Evolutionary conservation across 2,797 vertebrate genomes (phyloP).

Genomic region (Pygocentrus nattereri): DNA sequence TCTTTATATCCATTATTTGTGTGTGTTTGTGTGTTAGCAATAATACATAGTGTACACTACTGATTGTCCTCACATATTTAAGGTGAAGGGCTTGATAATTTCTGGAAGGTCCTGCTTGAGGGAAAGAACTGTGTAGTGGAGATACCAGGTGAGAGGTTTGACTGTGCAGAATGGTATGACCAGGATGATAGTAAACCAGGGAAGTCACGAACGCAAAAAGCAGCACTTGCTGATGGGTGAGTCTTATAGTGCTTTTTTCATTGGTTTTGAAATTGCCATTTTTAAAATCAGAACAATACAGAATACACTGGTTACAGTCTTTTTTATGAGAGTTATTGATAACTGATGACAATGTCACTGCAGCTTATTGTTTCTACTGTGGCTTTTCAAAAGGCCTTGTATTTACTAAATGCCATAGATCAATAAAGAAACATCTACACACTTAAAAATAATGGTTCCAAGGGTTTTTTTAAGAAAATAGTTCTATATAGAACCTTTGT

Average conservation of each 20-base stretch:
- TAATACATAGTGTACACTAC: background rate
- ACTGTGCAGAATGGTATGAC: conserved; percentile 79
- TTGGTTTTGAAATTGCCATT: too few species aligned
- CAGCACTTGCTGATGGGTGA: conserved; percentile 82
- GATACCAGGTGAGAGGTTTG: conserved; percentile 83
- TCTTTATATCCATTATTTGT: background rate
- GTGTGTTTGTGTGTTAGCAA: background rate
- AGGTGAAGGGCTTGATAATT: conserved; percentile 79
- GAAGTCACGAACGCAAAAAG: conserved; percentile 78
- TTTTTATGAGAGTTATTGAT: too few species aligned
- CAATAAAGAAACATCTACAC: too few species aligned
- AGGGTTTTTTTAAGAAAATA: too few species aligned
- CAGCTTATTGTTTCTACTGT: too few species aligned
- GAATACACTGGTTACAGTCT: too few species aligned
- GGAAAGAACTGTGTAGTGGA: conserved; percentile 81
- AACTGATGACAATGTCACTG: too few species aligned
- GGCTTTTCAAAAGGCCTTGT: too few species aligned
- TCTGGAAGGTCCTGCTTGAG: conserved; percentile 81
- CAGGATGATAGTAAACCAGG: conserved; percentile 79
- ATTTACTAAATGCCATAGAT: too few species aligned
- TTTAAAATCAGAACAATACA: too few species aligned
- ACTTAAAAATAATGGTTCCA: too few species aligned
- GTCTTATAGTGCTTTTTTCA: conserved; percentile 68
- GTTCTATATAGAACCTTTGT: too few species aligned
- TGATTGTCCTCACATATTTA: background rate